Percentiles rank a stretch among this genome's conserved stretches.
Evolutionary conservation across 2,797 vertebrate species (phyloP).

Genomic region (Botia almorhae): DNA sequence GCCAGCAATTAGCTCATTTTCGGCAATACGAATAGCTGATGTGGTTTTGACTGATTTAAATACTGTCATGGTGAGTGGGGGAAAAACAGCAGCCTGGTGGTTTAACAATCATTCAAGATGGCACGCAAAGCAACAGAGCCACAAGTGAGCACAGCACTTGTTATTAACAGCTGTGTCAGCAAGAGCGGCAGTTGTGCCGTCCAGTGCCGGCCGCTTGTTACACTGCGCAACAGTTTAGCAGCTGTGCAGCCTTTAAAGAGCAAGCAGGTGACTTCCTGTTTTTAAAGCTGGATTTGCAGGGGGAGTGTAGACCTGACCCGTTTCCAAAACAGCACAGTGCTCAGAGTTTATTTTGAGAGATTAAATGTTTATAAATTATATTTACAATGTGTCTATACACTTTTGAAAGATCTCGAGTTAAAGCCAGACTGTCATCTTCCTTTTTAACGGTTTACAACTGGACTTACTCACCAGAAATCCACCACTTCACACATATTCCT

Average conservation of each 20-base stretch:
- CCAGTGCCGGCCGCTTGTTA: constrained; percentile 45
- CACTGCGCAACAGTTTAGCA: constrained; percentile 55
- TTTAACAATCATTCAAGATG: constrained; percentile 52
- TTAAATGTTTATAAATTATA: constrained; percentile 7
- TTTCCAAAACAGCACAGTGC: constrained; percentile 14
- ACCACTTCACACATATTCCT: not conserved
- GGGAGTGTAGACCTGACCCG: constrained; percentile 31
- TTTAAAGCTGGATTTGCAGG: constrained; percentile 46
- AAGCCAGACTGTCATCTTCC: not conserved
- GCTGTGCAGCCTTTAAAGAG: constrained; percentile 55
- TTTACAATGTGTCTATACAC: not conserved
- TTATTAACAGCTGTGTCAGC: constrained; percentile 57
- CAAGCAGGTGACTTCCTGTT: constrained; percentile 53
- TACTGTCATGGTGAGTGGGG: not conserved
- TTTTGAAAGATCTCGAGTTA: too few relatives aligned
- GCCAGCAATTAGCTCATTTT: constrained; percentile 23
- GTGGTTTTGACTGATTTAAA: constrained; percentile 22
- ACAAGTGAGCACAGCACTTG: constrained; percentile 51
- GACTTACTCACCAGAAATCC: not conserved
- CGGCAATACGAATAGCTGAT: constrained; percentile 5
- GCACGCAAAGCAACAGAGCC: constrained; percentile 38
- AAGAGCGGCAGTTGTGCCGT: constrained; percentile 50
- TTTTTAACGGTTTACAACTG: not conserved
- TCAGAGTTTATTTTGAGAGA: constrained; percentile 26
- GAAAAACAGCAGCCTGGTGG: constrained; percentile 12